These are phyloP conservation scores for Heterotilapia buettikoferi DNA, from an alignment of 2,113 vertebrate species.

Conservation along the genomic window DNA sequence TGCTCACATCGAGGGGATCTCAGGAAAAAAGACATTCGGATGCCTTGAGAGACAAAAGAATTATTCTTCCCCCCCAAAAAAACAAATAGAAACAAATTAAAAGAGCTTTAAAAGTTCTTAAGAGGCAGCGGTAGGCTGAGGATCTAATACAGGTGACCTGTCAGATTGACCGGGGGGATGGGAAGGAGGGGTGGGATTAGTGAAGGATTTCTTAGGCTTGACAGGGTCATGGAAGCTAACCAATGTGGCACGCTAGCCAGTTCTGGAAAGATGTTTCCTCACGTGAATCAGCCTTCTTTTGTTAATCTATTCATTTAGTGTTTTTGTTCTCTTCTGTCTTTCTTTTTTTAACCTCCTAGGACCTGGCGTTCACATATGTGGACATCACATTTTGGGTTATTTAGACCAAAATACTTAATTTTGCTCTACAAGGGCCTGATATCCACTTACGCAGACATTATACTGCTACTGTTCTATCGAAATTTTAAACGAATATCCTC, in stretches of 20 bases:
- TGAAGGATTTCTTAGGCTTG: slow-evolving; percentile 60
- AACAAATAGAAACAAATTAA: not conserved
- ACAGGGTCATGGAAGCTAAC: slow-evolving; percentile 44
- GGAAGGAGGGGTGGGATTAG: slow-evolving; percentile 52
- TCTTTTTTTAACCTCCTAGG: too few relatives aligned
- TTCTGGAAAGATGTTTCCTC: slow-evolving; percentile 23
- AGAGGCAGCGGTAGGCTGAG: not conserved
- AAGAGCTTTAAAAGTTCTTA: slow-evolving; percentile 24
- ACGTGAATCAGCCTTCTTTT: slow-evolving; percentile 10
- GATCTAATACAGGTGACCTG: slow-evolving; percentile 55
- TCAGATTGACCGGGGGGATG: not conserved
- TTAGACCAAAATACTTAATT: too few relatives aligned
- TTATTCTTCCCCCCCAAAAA: not conserved
- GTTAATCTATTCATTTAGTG: not conserved
- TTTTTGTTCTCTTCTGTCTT: not conserved
- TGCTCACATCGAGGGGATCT: slow-evolving; percentile 39
- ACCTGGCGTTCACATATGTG: too few relatives aligned
- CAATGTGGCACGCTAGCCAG: slow-evolving; percentile 25
- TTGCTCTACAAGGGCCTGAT: too few relatives aligned
- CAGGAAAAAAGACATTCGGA: slow-evolving; percentile 36
- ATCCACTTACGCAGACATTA: too few relatives aligned
- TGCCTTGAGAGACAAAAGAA: not conserved
- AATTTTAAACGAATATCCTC: too few relatives aligned
- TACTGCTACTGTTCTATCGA: too few relatives aligned
- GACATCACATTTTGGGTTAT: too few relatives aligned